phyloP scores from a whole-genome alignment of 1,140 invertebrate species.

The Tetranychus cinnabarinus region DNA sequence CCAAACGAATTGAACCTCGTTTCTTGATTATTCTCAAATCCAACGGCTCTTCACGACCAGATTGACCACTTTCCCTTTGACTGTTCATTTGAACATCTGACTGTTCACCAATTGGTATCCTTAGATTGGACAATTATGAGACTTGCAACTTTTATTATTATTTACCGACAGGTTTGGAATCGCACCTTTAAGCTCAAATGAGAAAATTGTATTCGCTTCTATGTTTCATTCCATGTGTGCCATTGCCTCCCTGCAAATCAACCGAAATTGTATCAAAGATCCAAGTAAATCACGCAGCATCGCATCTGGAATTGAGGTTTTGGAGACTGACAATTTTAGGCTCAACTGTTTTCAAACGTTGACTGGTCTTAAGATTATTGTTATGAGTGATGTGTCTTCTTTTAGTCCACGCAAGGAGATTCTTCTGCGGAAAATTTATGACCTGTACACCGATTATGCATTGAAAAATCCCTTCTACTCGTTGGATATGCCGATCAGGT shows the following conservation, averaged over 20 bases:
- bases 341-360: conserved; percentile 91
- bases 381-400: conserved; percentile 45
- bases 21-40: neutral
- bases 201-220: conserved; percentile 68
- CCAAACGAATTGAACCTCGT: neutral
- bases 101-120: neutral
- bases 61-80: neutral
- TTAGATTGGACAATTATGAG: too few relatives aligned
- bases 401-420: conserved; percentile 39
- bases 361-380: conserved; percentile 90
- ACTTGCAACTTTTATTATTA: too few relatives aligned
- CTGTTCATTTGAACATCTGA: neutral
- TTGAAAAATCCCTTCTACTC: conserved; percentile 99
- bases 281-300: conserved; percentile 32
- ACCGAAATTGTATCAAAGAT: neutral
- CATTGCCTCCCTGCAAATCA: conserved; percentile 9
- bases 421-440: conserved; percentile 78
- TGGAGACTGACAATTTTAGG: conserved; percentile 90
- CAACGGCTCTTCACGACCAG: neutral
- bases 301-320: conserved; percentile 79
- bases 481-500: conserved; percentile 89
- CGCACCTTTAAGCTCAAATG: conserved; percentile 77
- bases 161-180: conserved; percentile 43
- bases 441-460: conserved; percentile 91
- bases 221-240: conserved; percentile 26